Evolutionary conservation across 2,113 vertebrate species (phyloP).

Genomic region (Clarias batrachus): DNA sequence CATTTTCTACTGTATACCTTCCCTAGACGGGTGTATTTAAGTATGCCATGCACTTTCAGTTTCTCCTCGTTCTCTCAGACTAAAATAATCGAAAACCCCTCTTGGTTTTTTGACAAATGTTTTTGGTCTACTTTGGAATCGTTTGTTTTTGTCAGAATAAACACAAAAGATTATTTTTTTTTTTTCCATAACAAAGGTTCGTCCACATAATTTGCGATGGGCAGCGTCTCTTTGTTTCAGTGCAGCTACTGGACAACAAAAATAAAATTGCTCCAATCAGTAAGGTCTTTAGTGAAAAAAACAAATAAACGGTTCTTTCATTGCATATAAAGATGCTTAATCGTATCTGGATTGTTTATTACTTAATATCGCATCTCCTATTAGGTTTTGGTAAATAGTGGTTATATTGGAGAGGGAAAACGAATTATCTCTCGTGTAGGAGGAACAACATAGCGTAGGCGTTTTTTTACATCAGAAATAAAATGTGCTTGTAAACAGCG

Average conservation of each 20-base stretch:
- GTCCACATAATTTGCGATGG: neutral
- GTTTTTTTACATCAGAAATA: neutral
- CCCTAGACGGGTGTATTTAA: no score
- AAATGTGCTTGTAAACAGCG: neutral
- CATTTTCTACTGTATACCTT: neutral
- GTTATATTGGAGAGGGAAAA: neutral
- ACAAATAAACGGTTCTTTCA: neutral
- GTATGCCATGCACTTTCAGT: no score
- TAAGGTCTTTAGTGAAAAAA: no score
- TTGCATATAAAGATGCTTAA: neutral
- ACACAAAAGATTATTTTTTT: neutral
- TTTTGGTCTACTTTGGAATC: neutral
- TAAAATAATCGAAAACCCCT: neutral
- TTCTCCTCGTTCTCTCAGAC: neutral
- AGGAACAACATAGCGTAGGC: neutral
- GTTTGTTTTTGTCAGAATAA: neutral
- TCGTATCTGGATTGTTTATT: neutral
- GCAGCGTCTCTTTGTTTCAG: neutral
- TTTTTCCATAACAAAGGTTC: neutral
- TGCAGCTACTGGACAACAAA: neutral
- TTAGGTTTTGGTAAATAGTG: neutral
- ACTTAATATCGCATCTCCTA: neutral
- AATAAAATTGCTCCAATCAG: neutral
- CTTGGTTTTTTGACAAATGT: neutral
- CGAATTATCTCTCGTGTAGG: neutral